Evolutionary conservation across 2,797 vertebrate genomes (phyloP), one percentile per base, ranked within the genome.

Genomic region (Decapterus maruadsi): DNA sequence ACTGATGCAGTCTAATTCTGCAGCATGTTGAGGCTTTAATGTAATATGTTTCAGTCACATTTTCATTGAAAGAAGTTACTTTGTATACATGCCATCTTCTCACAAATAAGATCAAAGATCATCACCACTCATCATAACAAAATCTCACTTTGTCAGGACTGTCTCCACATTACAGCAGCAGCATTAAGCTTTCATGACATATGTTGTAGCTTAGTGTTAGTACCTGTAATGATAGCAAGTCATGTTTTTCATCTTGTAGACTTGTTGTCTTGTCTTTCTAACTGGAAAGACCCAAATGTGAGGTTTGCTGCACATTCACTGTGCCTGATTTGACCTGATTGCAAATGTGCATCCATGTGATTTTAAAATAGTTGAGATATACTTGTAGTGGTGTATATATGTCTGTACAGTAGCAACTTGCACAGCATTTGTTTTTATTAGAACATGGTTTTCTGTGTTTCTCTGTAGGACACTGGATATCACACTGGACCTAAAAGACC

Each of bases 401-500:
- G 16, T 31, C 58, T 62, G 9, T 53, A 51, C 14, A 57, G 4
- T 16, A 55, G 45, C 10, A 12, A 19, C 3, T 17, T 12, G 34
- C 14, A 46, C 9, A 56, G 8, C 46, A 20, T 43, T 29, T 2
- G 6, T 61, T 46, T 63, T 13, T 17, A 48, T 59, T 0, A 64
- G 11, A 54, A 51, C 22, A 42, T 70, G 38, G 16, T 31, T 63
- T 56, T 12, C 29, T 75, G 13, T 84, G 29, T 29, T 34, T 82
- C 84, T 48, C 80, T 62, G 61, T 71, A 99, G 98, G 90, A 86
- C 94, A 68, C 94, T 95, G 75, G 96, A 99, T 81, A 93, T 99
- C 85, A 96, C 92, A 1, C 87, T 99, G 83, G 94, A 95, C 75
- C 92, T 99, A 84, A 97, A 97, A 87, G 98, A 99, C 83, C 94